A percentile compares a stretch with the other conserved stretches of the same genome.
Conservation (phyloP, 2,888 invertebrate genomes). For the Tetrapedia diversipes region DNA sequence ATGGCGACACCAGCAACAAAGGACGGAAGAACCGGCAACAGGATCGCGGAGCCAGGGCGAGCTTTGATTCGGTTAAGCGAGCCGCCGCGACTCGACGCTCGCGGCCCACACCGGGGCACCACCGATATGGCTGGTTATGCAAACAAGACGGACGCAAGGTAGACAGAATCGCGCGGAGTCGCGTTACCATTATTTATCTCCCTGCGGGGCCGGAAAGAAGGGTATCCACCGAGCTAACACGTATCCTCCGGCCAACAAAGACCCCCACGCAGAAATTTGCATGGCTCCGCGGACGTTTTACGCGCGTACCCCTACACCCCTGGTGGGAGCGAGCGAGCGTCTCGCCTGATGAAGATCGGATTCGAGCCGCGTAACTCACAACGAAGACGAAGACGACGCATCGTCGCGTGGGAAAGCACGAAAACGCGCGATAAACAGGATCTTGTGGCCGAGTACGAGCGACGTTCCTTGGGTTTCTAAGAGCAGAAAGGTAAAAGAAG, state of each 20-base stretch:
- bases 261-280: conserved; percentile 71
- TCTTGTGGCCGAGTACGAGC: neutral
- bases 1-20: conserved; percentile 21
- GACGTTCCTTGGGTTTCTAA: neutral
- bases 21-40: neutral
- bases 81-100: conserved; percentile 28
- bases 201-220: conserved; percentile 64
- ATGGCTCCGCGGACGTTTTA: conserved; percentile 62
- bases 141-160: conserved; percentile 69
- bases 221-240: conserved; percentile 55
- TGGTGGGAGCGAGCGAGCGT: conserved; percentile 40
- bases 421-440: conserved; percentile 1
- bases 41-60: conserved; percentile 8
- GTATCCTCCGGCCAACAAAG: conserved; percentile 66
- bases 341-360: conserved; percentile 68
- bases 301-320: conserved; percentile 54
- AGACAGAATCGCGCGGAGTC: conserved; percentile 68
- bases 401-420: conserved; percentile 58
- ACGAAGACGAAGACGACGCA: neutral
- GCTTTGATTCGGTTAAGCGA: conserved; percentile 50
- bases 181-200: conserved; percentile 72
- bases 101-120: conserved; percentile 45
- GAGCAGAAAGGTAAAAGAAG: neutral
- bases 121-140: conserved; percentile 68
- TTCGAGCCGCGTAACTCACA: conserved; percentile 64